Conservation (phyloP, 2,888 invertebrate genomes). For the Colostygia pectinataria region DNA sequence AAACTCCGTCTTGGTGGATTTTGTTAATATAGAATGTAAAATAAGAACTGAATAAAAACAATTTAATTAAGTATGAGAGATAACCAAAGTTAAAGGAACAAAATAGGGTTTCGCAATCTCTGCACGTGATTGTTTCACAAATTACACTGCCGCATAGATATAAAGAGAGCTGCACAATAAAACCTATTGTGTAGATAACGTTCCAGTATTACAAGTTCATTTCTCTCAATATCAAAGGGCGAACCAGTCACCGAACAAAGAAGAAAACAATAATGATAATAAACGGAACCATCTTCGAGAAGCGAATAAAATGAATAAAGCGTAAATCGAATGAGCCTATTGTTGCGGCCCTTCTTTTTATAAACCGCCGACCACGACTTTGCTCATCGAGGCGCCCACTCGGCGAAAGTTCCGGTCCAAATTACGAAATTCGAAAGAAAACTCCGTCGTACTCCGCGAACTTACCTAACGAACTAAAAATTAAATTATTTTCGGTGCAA, state of each 20-base stretch:
- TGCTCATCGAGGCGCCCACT: slow-evolving; percentile 54
- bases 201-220: slow-evolving; percentile 38
- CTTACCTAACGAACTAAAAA: slow-evolving; percentile 59
- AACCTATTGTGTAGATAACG: slow-evolving; percentile 40
- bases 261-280: slow-evolving; percentile 53
- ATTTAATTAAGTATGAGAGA: too few species aligned
- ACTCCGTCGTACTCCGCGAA: slow-evolving; percentile 46
- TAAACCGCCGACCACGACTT: slow-evolving; percentile 59
- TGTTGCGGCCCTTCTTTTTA: slow-evolving; percentile 59
- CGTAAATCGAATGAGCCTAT: slow-evolving; percentile 66
- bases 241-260: slow-evolving; percentile 44
- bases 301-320: slow-evolving; percentile 50
- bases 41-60: too few species aligned
- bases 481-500: slow-evolving; percentile 52
- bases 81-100: too few species aligned
- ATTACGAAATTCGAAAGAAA: slow-evolving; percentile 61
- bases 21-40: too few species aligned
- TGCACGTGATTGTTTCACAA: slow-evolving; percentile 1
- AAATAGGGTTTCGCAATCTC: not conserved
- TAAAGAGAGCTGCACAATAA: slow-evolving; percentile 26
- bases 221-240: slow-evolving; percentile 40
- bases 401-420: slow-evolving; percentile 57
- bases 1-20: too few species aligned
- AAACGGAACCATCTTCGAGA: slow-evolving; percentile 47
- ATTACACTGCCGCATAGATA: slow-evolving; percentile 7